phyloP scores from a whole-genome alignment of 2,797 vertebrate species.

The Heterohyrax brucei region DNA sequence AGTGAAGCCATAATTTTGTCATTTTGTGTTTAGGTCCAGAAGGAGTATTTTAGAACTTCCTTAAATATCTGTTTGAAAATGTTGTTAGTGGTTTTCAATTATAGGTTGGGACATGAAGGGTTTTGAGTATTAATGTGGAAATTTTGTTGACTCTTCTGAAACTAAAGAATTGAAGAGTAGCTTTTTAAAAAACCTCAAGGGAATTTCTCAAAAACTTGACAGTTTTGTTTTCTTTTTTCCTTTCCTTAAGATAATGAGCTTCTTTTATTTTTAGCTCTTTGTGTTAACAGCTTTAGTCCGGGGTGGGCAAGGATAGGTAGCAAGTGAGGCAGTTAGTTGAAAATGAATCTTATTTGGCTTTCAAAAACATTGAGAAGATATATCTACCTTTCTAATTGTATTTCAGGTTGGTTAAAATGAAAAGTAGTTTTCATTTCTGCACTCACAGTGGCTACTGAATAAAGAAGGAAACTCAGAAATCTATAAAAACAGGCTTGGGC shows the following conservation, averaged over 20 bases:
- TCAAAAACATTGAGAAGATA: conserved; percentile 47
- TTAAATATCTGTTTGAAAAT: not conserved
- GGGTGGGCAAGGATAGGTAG: not conserved
- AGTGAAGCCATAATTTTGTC: not conserved
- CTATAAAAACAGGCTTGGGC: not conserved
- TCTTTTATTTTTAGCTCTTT: not conserved
- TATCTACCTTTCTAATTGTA: conserved; percentile 54
- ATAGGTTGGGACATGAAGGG: not conserved
- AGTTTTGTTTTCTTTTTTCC: not conserved
- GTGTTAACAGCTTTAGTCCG: not conserved
- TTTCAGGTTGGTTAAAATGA: conserved; percentile 47
- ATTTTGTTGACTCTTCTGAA: conserved; percentile 63
- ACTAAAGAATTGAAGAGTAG: conserved; percentile 22
- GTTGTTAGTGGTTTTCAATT: conserved; percentile 40
- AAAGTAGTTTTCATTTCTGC: conserved; percentile 55
- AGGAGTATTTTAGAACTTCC: not conserved
- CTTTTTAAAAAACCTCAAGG: not conserved
- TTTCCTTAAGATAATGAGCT: conserved; percentile 47
- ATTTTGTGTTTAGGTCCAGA: conserved; percentile 50
- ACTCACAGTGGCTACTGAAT: not conserved
- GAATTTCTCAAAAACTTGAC: conserved; percentile 55
- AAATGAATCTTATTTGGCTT: conserved; percentile 29
- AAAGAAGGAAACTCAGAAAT: not conserved
- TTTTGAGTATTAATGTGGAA: conserved; percentile 53
- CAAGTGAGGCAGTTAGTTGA: not conserved